These are phyloP conservation scores for Portunus trituberculatus DNA, from an alignment of 1,140 invertebrate genomes.

Conservation along the genomic window DNA sequence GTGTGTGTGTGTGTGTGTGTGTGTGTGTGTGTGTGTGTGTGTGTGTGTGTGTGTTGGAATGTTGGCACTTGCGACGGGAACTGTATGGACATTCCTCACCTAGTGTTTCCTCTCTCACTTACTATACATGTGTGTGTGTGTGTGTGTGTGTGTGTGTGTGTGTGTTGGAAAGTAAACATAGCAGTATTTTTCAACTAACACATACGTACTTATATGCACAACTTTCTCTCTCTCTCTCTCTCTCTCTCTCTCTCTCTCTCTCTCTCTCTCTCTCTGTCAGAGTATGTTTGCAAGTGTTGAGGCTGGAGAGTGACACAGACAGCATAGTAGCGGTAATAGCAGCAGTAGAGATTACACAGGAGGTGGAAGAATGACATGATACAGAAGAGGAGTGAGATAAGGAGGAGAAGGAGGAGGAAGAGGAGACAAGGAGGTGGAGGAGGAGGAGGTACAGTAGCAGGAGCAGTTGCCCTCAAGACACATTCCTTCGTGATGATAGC, in stretches of 20 bases:
- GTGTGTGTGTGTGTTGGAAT: conserved; percentile 29
- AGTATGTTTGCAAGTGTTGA: neutral
- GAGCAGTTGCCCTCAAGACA: neutral
- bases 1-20: conserved; percentile 19
- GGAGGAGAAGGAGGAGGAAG: neutral
- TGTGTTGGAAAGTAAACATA: neutral
- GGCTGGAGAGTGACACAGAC: too few relatives aligned
- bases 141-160: conserved; percentile 48
- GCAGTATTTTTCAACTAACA: neutral
- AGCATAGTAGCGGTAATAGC: too few relatives aligned
- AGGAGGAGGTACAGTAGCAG: neutral
- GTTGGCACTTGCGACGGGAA: too few relatives aligned
- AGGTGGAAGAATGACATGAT: neutral
- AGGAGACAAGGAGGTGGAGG: neutral
- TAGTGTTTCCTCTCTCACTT: too few relatives aligned
- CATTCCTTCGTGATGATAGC: neutral
- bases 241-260: neutral
- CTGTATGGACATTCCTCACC: too few relatives aligned
- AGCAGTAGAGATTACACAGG: too few relatives aligned
- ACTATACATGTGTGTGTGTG: conserved; percentile 26
- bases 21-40: conserved; percentile 26
- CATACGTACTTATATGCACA: neutral
- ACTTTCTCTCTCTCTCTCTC: conserved; percentile 12
- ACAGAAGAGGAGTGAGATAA: neutral
- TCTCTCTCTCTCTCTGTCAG: neutral